A percentile compares a stretch with the other conserved stretches of the same genome.
These are phyloP conservation scores for Tuta absoluta DNA, from an alignment of 2,888 invertebrate genomes.

Conservation along the genomic window DNA sequence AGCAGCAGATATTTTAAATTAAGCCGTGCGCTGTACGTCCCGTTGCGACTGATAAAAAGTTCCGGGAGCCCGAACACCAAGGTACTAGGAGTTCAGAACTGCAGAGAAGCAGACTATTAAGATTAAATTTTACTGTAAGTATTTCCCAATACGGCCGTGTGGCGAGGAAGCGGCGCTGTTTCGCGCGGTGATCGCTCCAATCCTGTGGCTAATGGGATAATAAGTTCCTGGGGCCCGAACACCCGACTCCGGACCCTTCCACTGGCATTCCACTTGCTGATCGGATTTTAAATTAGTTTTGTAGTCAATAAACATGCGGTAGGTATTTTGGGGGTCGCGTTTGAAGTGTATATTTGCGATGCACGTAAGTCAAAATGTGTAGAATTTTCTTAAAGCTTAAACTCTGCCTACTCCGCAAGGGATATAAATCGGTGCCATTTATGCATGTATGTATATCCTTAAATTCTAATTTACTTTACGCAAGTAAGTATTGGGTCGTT, in stretches of 20 bases:
- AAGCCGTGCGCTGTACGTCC: not conserved
- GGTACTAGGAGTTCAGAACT: not conserved
- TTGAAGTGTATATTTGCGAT: not conserved
- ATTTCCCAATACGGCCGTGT: conserved; percentile 50
- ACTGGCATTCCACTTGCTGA: conserved; percentile 46
- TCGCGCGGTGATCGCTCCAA: conserved; percentile 73
- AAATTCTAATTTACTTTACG: too few species aligned
- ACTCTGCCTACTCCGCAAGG: too few species aligned
- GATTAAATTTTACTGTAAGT: too few species aligned
- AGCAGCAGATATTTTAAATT: not conserved
- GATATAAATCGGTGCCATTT: too few species aligned
- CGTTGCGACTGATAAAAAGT: not conserved
- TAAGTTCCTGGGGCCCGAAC: conserved; percentile 71
- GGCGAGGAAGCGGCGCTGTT: conserved; percentile 65
- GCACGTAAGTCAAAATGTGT: not conserved
- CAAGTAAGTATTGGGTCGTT: too few species aligned
- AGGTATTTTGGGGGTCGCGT: not conserved
- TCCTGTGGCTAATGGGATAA: conserved; percentile 73
- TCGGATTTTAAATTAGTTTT: conserved; percentile 39
- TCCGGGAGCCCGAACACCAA: not conserved
- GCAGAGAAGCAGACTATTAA: not conserved
- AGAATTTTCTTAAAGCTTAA: too few species aligned
- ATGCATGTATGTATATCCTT: too few species aligned
- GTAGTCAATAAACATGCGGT: conserved; percentile 1
- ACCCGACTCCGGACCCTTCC: conserved; percentile 65